phyloP scores from a whole-genome alignment of 2,113 vertebrate species.

The Centrocercus urophasianus region DNA sequence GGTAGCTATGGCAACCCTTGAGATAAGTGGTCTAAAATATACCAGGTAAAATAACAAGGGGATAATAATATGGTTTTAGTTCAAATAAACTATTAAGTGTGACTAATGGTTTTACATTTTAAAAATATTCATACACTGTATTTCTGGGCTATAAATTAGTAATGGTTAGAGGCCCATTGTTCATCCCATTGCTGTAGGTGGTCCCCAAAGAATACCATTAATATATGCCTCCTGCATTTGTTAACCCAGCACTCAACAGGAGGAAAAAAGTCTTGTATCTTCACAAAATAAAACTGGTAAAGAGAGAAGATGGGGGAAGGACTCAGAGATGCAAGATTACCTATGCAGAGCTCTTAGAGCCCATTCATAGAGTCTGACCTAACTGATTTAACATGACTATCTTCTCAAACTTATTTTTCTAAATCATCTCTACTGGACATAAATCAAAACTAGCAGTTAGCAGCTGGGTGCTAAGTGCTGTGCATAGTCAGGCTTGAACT shows the following conservation, averaged over 20 bases:
- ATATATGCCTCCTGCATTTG: constrained; percentile 38
- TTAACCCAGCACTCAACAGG: constrained; percentile 8
- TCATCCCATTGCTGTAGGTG: constrained; percentile 48
- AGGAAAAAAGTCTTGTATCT: background rate
- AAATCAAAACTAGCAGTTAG: background rate
- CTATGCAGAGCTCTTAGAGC: background rate
- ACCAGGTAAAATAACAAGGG: constrained; percentile 61
- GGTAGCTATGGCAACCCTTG: constrained; percentile 65
- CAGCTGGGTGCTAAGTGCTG: background rate
- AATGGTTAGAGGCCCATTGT: constrained; percentile 31
- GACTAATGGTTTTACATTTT: constrained; percentile 56
- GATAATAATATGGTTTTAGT: constrained; percentile 57
- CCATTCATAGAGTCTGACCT: background rate
- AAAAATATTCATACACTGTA: constrained; percentile 3
- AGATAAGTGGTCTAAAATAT: constrained; percentile 57
- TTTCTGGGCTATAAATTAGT: constrained; percentile 56
- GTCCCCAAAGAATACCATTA: constrained; percentile 40
- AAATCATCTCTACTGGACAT: background rate
- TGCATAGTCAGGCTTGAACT: background rate
- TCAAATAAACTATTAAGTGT: constrained; percentile 65
- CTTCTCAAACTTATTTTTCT: background rate
- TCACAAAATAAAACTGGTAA: background rate
- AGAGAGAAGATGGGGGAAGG: background rate
- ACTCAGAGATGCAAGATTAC: background rate
- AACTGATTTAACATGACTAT: background rate